Conservation (phyloP, 2,888 invertebrate genomes). For the Iphiclides podalirius region DNA sequence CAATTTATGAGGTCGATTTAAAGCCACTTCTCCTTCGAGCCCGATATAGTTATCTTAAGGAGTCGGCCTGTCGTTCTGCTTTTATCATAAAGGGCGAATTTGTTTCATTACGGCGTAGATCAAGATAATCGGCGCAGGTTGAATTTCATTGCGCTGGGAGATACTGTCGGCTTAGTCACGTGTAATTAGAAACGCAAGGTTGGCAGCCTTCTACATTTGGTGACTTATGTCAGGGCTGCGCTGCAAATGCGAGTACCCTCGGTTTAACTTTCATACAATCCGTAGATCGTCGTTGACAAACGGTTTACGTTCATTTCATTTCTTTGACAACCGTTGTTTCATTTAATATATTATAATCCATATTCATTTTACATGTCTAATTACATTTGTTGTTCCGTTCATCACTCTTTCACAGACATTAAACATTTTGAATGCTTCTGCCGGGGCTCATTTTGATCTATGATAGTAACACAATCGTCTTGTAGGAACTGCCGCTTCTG, state of each 20-base stretch:
- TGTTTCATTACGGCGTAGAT: constrained; percentile 34
- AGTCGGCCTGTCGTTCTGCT: constrained; percentile 27
- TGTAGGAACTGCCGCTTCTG: constrained; percentile 6
- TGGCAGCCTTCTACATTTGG: constrained; percentile 72
- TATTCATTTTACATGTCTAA: not conserved
- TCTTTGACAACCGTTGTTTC: constrained; percentile 37
- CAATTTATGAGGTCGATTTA: too few species aligned
- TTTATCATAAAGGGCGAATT: constrained; percentile 29
- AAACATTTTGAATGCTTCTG: constrained; percentile 29
- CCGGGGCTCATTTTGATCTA: constrained; percentile 35
- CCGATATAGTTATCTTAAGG: constrained; percentile 35
- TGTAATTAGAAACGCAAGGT: constrained; percentile 70
- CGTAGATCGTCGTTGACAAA: constrained; percentile 36
- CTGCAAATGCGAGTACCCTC: constrained; percentile 41
- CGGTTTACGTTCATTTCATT: constrained; percentile 14
- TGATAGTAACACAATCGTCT: constrained; percentile 21
- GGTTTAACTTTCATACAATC: constrained; percentile 53
- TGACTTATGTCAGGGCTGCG: constrained; percentile 69
- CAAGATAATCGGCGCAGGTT: constrained; percentile 42
- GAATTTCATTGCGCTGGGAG: constrained; percentile 43
- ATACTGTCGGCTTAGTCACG: constrained; percentile 43
- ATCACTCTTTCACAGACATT: constrained; percentile 31
- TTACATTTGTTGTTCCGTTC: not conserved
- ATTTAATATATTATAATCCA: not conserved
- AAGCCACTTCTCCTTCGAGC: constrained; percentile 24